A percentile compares a stretch with the other conserved stretches of the same genome.
These are phyloP conservation scores for Hycleus cichorii DNA, from an alignment of 1,140 invertebrate genomes.

Conservation along the genomic window DNA sequence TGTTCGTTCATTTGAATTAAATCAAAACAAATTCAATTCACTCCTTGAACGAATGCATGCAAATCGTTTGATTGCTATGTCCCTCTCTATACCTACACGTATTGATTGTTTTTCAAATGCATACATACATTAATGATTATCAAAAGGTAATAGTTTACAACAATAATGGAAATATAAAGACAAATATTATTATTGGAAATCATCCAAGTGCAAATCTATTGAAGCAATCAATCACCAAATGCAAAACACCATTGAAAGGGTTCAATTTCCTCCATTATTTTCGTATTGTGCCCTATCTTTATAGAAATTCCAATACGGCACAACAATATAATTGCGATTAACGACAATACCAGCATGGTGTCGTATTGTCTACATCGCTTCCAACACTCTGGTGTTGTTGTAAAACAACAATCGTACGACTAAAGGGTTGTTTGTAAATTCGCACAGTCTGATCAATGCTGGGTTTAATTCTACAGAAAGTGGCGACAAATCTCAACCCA, in stretches of 20 bases:
- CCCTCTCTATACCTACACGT: no score
- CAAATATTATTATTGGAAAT: not conserved
- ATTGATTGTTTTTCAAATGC: conserved; percentile 7
- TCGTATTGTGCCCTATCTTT: conserved; percentile 4
- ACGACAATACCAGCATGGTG: conserved; percentile 10
- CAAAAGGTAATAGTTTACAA: conserved; percentile 1
- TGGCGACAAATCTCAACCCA: no score
- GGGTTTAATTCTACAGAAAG: no score
- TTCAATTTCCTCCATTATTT: conserved; percentile 2
- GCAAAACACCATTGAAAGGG: conserved; percentile 2
- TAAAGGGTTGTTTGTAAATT: no score
- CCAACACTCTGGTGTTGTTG: no score
- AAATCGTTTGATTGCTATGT: conserved; percentile 7
- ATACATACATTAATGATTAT: not conserved
- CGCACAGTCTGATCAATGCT: no score
- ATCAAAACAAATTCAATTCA: conserved; percentile 14
- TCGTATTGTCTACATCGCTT: not conserved
- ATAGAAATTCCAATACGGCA: conserved; percentile 2
- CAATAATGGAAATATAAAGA: no score
- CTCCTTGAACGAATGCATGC: conserved; percentile 12
- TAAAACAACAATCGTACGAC: no score
- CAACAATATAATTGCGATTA: conserved; percentile 9
- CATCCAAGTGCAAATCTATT: conserved; percentile 7
- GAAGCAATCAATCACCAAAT: not conserved
- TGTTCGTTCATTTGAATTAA: conserved; percentile 10